These are phyloP conservation scores for Mongoloraphidia duomilia DNA, from an alignment of 2,888 invertebrate species.

Conservation along the genomic window DNA sequence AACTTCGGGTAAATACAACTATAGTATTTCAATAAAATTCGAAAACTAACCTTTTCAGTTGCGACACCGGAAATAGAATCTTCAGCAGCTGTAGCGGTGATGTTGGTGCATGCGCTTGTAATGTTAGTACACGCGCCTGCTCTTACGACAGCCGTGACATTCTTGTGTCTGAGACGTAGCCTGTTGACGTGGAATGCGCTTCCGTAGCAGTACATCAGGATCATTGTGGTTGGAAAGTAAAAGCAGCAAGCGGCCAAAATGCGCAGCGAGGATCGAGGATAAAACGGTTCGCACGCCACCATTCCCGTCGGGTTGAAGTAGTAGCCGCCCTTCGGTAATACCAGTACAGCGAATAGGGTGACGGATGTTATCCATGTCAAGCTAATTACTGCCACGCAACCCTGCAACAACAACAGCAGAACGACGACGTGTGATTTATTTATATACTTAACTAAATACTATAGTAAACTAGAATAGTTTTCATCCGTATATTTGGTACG, in stretches of 20 bases:
- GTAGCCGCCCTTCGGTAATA: slow-evolving; percentile 72
- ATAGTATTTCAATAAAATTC: not conserved
- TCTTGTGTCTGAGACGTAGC: slow-evolving; percentile 40
- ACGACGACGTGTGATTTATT: too few relatives aligned
- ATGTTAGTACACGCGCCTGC: too few relatives aligned
- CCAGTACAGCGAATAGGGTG: slow-evolving; percentile 67
- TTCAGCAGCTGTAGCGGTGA: too few relatives aligned
- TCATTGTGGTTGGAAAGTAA: slow-evolving; percentile 85
- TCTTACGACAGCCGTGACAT: slow-evolving; percentile 13
- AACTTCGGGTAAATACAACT: too few relatives aligned
- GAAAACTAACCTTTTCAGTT: slow-evolving; percentile 2
- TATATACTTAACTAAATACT: too few relatives aligned
- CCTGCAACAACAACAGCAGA: slow-evolving; percentile 38
- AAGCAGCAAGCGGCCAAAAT: slow-evolving; percentile 76
- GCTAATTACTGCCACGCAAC: slow-evolving; percentile 72
- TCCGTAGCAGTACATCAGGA: slow-evolving; percentile 82
- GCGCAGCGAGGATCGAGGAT: slow-evolving; percentile 53
- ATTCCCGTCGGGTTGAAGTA: slow-evolving; percentile 77
- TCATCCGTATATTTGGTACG: too few relatives aligned
- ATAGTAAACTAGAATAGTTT: too few relatives aligned
- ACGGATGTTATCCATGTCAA: slow-evolving; percentile 75
- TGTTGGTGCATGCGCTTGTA: too few relatives aligned
- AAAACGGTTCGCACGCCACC: slow-evolving; percentile 79
- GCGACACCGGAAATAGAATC: not conserved
- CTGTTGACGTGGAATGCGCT: slow-evolving; percentile 82